Evolutionary conservation across 1,140 invertebrate genomes (phyloP).

Genomic region (Drosophila nigrodunni): DNA sequence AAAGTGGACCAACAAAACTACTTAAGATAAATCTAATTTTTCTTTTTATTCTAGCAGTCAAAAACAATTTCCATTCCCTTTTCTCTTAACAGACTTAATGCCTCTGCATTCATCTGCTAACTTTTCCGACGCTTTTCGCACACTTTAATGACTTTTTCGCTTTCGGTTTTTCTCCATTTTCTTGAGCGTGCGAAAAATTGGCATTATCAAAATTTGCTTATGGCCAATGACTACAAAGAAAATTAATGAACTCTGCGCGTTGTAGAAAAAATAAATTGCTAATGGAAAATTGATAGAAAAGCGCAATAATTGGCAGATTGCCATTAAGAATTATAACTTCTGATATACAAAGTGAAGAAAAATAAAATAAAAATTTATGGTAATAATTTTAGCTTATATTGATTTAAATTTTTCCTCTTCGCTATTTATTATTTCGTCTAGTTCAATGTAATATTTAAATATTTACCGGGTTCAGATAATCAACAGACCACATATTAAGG

Average conservation of each 20-base stretch:
- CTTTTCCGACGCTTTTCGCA: slow-evolving; percentile 12
- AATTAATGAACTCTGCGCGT: slow-evolving; percentile 35
- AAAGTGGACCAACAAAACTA: slow-evolving; percentile 22
- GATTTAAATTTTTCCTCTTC: background rate
- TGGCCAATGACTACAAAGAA: slow-evolving; percentile 15
- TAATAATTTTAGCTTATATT: background rate
- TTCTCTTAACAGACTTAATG: background rate
- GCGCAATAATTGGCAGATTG: slow-evolving; percentile 41
- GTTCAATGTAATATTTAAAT: slow-evolving; percentile 7
- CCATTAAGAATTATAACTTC: slow-evolving; percentile 48
- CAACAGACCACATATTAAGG: slow-evolving; percentile 19
- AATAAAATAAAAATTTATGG: background rate
- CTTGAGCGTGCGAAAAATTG: slow-evolving; percentile 3
- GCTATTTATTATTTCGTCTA: slow-evolving; percentile 10
- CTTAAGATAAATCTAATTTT: slow-evolving; percentile 40
- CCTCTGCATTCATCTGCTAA: background rate
- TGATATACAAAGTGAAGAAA: background rate
- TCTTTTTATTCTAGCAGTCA: slow-evolving; percentile 1
- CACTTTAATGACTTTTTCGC: slow-evolving; percentile 45
- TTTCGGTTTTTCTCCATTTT: background rate
- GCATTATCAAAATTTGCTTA: slow-evolving; percentile 14
- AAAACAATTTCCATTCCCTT: background rate
- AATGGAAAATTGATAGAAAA: slow-evolving; percentile 30
- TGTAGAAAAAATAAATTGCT: slow-evolving; percentile 4
- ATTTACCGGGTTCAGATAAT: background rate